These are phyloP conservation scores for Quadroppia sp. DNA, from an alignment of 2,888 invertebrate genomes.

Conservation along the genomic window DNA sequence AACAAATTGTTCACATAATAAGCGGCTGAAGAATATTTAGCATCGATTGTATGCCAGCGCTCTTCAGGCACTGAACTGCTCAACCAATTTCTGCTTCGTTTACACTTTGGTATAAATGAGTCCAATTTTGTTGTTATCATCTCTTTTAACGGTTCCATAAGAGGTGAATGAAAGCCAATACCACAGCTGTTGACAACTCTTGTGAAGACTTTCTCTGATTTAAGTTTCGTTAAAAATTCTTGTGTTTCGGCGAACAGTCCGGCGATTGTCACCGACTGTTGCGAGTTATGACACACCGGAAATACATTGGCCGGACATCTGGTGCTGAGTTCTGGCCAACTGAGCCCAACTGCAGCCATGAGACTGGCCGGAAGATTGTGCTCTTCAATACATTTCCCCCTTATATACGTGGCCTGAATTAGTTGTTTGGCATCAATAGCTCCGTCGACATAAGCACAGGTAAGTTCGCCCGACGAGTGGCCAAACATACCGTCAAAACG, in stretches of 20 bases:
- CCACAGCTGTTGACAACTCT: not conserved
- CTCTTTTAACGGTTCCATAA: conserved; percentile 78
- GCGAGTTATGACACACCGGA: conserved; percentile 57
- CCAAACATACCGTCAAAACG: conserved; percentile 57
- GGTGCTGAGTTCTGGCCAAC: conserved; percentile 51
- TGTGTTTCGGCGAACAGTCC: conserved; percentile 51
- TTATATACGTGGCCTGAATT: conserved; percentile 57
- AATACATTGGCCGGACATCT: conserved; percentile 52
- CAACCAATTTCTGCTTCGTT: conserved; percentile 78
- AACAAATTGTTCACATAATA: conserved; percentile 95
- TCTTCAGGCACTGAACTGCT: conserved; percentile 77
- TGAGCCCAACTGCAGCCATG: conserved; percentile 53
- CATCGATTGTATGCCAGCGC: conserved; percentile 51
- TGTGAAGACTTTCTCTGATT: conserved; percentile 50
- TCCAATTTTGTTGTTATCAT: conserved; percentile 58
- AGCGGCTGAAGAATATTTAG: conserved; percentile 73
- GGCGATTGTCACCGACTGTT: conserved; percentile 49
- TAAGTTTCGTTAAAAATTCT: conserved; percentile 37
- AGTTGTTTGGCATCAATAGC: conserved; percentile 57
- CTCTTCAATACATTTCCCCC: conserved; percentile 52
- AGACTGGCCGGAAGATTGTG: conserved; percentile 45
- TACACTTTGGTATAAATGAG: conserved; percentile 68
- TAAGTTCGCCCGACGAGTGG: conserved; percentile 58
- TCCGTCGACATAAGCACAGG: conserved; percentile 58
- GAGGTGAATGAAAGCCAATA: conserved; percentile 77